Evolutionary conservation across 2,797 vertebrate genomes (phyloP), one percentile per base, ranked within the genome.

Genomic region (Chanos chanos): DNA sequence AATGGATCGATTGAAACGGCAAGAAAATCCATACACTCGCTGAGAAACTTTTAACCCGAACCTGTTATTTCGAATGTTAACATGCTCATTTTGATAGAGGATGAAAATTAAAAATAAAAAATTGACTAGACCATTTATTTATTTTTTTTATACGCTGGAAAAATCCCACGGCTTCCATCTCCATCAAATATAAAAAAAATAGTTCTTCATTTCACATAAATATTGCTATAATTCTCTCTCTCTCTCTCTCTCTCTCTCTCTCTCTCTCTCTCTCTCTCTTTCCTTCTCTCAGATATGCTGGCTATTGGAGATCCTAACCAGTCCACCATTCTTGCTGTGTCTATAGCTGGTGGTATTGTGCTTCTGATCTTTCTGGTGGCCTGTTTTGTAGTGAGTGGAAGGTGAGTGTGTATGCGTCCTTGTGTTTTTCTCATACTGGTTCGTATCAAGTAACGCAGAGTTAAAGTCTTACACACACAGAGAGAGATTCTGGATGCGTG

Each of bases 231-330:
- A 58, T 25, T 13, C 16, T 12, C 18, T 49, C 8, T 56, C 27
- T 31, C 9, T 21, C 16, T 58, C 21, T 34, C 24, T 15, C 5
- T 50, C 13, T 41, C 33, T 78, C 74, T 76, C 58, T 77, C 19
- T 53, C 28, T 15, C 37, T 19, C 45, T 18, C 36, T 56, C 39
- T 43, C 53, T 56, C 25, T 31, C 37, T 43, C 37, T 21, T 39
- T 44, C 18, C 22, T 5, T 24, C 27, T 24, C 12, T 12, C 54
- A 92, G 91, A 92, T 71, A 89, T 92, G 56, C 74, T 92, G 67
- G 89, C 91, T 15, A 90, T 92, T 3, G 89, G 89, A 15, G 91
- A 92, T 64, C 90, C 91, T 0, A 92, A 92, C 83, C 91, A 92
- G 76, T 87, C 88, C 51, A 92, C 90, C 56, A 91, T 92, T 52